These are phyloP conservation scores for Apotomis capreana DNA, from an alignment of 2,888 invertebrate species.

Conservation along the genomic window DNA sequence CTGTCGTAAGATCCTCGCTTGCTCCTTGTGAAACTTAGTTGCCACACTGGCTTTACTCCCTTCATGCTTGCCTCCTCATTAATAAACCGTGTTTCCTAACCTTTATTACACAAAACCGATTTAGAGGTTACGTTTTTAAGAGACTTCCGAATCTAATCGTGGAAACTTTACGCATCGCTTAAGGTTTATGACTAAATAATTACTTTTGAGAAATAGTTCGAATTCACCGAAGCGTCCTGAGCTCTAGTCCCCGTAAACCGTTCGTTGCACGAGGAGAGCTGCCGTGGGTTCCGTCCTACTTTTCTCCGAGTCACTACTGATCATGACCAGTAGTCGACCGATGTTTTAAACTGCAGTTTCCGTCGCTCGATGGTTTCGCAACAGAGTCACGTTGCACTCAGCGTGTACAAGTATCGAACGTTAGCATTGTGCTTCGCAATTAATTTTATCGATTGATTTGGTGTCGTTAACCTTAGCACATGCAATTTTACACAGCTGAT, in stretches of 20 bases:
- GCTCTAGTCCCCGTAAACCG: background rate
- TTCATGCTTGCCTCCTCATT: constrained; percentile 70
- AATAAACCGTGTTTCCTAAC: constrained; percentile 71
- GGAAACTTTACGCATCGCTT: constrained; percentile 21
- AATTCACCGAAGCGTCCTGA: background rate
- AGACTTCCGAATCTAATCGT: constrained; percentile 57
- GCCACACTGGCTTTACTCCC: constrained; percentile 69
- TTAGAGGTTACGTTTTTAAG: constrained; percentile 68
- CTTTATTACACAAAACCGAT: constrained; percentile 57
- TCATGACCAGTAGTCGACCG: constrained; percentile 1
- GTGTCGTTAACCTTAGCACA: constrained; percentile 57
- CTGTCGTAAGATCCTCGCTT: constrained; percentile 70
- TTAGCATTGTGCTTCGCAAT: constrained; percentile 48
- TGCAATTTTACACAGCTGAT: constrained; percentile 42
- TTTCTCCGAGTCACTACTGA: background rate
- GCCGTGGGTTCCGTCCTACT: constrained; percentile 10
- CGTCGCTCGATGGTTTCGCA: constrained; percentile 52
- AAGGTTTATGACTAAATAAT: constrained; percentile 9
- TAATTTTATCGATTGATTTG: constrained; percentile 46
- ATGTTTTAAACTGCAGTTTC: constrained; percentile 24
- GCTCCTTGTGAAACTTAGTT: constrained; percentile 72
- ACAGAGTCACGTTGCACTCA: constrained; percentile 59
- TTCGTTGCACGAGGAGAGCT: background rate
- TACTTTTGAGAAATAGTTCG: constrained; percentile 17
- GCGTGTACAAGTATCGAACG: constrained; percentile 52